Evolutionary conservation across 1,140 invertebrate species (phyloP), one percentile per base, ranked within the genome.

Genomic region (Pararge aegeria): DNA sequence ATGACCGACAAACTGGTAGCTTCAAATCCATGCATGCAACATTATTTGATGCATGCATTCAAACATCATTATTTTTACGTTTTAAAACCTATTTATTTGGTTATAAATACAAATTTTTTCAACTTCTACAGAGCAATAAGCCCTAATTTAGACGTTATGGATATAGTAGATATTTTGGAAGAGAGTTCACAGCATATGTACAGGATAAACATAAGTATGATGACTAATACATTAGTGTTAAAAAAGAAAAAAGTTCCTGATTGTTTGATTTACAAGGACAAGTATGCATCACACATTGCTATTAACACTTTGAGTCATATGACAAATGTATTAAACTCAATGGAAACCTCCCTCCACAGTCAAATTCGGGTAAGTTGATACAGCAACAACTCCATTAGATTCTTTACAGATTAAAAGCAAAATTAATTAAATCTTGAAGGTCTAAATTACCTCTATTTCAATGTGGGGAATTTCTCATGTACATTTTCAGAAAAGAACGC

Each of bases 141-240:
- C 30, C 40, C 55, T 13, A 68, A 74, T 68, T 60, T 89, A 61
- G 70, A 67, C 30, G 68, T 73, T n/a, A 57, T 73, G 46, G 81
- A 90, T 70, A 83, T 89, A 59, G 64, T 75, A 16, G 76, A 81
- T 34, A 72, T 87, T 20, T 55, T 90, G 13, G 80, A 83, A 61
- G 87, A 87, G 49, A 82, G 76, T 55, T 72, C 75, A 21, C 75
- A 85, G 59, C 84, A 89, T 52, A 54, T 90, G n/a, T 77, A 88
- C 42, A 77, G 81, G 61, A 77, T 90, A 24, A 76, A 87, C 61
- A 61, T 87, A 21, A 89, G 87, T 67, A 73, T 88, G 61, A 64
- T 83, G 53, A 73, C 85, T 18, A 89, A 80, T 55, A 88, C 74
- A 6, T 53, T 84, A 54, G 72, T 79, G 20, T 42, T 90, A 30